These are phyloP conservation scores for Etheostoma spectabile DNA, from an alignment of 2,113 vertebrate genomes.

Conservation along the genomic window DNA sequence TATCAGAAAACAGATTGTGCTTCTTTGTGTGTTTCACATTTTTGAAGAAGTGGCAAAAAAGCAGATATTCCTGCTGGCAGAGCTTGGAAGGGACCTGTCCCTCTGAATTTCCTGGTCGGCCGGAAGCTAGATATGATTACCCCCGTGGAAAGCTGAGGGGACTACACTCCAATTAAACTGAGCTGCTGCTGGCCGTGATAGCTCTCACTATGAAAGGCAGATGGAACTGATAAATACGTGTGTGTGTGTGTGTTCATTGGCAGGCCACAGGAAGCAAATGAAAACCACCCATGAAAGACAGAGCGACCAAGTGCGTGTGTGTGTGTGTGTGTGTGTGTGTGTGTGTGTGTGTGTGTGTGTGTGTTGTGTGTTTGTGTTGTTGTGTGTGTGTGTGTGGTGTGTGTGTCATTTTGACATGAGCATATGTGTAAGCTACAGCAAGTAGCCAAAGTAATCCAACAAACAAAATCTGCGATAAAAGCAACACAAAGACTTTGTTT, in stretches of 20 bases:
- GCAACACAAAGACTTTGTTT: conserved; percentile 13
- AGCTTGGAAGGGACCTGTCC: conserved; percentile 73
- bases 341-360: conserved; percentile 15
- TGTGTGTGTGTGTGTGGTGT: conserved; percentile 19
- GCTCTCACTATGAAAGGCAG: conserved; percentile 65
- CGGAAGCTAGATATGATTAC: conserved; percentile 73
- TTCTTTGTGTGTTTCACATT: conserved; percentile 53
- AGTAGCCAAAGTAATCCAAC: conserved; percentile 24
- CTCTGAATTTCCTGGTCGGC: conserved; percentile 77
- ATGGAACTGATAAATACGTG: conserved; percentile 74
- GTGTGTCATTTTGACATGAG: conserved; percentile 14
- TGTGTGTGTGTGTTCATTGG: conserved; percentile 26
- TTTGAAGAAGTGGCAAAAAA: conserved; percentile 62
- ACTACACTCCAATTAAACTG: conserved; percentile 71
- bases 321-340: background rate
- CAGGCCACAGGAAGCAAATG: conserved; percentile 62
- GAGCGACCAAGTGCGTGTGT: conserved; percentile 8
- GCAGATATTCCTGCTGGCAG: conserved; percentile 74
- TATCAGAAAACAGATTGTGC: conserved; percentile 52
- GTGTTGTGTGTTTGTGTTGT: conserved; percentile 6
- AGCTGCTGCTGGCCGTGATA: conserved; percentile 70
- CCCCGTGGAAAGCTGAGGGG: conserved; percentile 61
- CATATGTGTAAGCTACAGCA: conserved; percentile 27
- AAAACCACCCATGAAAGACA: conserved; percentile 65
- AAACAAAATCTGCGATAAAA: conserved; percentile 23